Conservation (phyloP, 1,140 invertebrate species). For the Ephestia elutella region DNA sequence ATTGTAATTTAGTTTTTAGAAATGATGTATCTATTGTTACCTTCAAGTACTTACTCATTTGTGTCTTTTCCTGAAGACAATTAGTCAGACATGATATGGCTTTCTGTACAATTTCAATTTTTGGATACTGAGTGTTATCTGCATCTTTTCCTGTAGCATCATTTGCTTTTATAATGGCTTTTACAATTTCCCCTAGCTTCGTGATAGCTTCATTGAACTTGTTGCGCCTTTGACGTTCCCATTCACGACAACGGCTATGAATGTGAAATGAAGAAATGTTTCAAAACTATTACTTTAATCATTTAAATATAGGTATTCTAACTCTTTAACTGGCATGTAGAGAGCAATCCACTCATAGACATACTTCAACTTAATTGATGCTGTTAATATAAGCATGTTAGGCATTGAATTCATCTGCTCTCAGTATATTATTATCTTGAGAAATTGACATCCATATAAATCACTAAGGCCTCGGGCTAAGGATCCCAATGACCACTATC, state of each 20-base stretch:
- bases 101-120: constrained; percentile 65
- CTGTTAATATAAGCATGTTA: too few relatives aligned
- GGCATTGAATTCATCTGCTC: too few relatives aligned
- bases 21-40: neutral
- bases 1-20: too few relatives aligned
- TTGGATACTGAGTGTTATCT: constrained; percentile 55
- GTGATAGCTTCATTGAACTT: constrained; percentile 64
- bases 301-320: too few relatives aligned
- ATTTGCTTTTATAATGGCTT: constrained; percentile 47
- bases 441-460: too few relatives aligned
- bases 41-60: constrained; percentile 47
- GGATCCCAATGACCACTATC: too few relatives aligned
- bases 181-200: constrained; percentile 56
- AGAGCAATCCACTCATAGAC: too few relatives aligned
- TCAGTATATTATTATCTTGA: too few relatives aligned
- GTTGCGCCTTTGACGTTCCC: constrained; percentile 56
- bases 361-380: too few relatives aligned
- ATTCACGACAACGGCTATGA: constrained; percentile 53
- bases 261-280: neutral
- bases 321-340: too few relatives aligned
- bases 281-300: neutral
- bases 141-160: constrained; percentile 28
- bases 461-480: too few relatives aligned
- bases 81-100: constrained; percentile 55
- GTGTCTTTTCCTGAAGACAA: constrained; percentile 49